Evolutionary conservation across 2,797 vertebrate genomes (phyloP), one percentile per base, ranked within the genome.

Genomic region (Bovichtus diacanthus): DNA sequence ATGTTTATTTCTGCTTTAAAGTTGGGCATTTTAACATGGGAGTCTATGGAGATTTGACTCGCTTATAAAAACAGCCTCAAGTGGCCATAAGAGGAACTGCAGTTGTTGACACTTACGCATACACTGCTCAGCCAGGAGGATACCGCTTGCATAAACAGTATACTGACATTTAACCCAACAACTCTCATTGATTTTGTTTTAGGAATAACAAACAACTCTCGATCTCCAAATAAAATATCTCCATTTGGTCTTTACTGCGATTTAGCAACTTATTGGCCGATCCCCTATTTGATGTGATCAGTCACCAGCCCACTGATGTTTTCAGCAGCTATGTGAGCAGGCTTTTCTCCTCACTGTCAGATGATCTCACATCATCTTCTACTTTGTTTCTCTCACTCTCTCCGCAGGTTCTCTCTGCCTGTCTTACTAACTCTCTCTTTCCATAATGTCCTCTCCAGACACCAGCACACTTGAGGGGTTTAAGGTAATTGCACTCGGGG

Each of bases 401-500:
- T 76, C 68, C 43, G 27, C 79, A 65, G 75, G 73, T 76, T 87
- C 62, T 80, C 75, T 74, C 71, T 64, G 77, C 70, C 88, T 80
- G 86, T 90, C 89, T 87, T 58, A 64, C 82, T 75, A 81, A 73
- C 83, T 78, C 84, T 75, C 81, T 78, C 71, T 74, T 86, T 85
- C 87, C 73, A 79, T 94, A 92, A 92, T 88, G 90, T 93, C 88
- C 85, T 92, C 90, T 90, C 85, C 72, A 91, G 93, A 94, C 90
- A 88, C 87, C 87, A 90, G 92, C 85, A 84, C 90, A 92, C 92
- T 94, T 92, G 90, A 93, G 88, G 91, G 91, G 87, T 92, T 93
- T 94, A 92, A 93, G 88, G 92, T 93, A 93, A 95, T 94, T 95
- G 91, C 92, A 91, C 93, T 91, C 91, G 85, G 88, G 91, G 87